These are phyloP conservation scores for Diachasma alloeum DNA, from an alignment of 1,140 invertebrate species.

Conservation along the genomic window DNA sequence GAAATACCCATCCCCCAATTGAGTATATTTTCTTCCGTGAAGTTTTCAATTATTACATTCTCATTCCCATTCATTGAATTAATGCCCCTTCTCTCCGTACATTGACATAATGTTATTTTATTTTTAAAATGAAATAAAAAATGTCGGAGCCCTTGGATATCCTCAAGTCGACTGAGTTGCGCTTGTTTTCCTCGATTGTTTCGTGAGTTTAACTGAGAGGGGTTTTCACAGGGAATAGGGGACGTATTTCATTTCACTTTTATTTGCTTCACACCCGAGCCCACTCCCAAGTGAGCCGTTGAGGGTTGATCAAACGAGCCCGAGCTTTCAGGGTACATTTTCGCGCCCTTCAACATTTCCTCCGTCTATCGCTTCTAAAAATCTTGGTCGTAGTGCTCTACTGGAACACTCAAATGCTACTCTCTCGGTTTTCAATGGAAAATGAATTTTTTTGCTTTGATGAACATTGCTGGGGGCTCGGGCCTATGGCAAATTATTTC, in stretches of 20 bases:
- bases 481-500: background rate
- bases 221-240: background rate
- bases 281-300: background rate
- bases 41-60: no score
- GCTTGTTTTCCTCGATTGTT: background rate
- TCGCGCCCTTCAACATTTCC: background rate
- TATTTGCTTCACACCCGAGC: background rate
- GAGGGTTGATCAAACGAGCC: background rate
- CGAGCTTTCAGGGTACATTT: background rate
- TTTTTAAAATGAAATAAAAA: no score
- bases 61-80: no score
- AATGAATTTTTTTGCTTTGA: background rate
- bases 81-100: no score
- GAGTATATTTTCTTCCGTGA: no score
- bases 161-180: background rate
- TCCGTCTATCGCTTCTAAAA: background rate
- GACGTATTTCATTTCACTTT: conserved; percentile 1
- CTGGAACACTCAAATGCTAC: background rate
- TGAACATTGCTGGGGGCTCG: background rate
- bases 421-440: background rate
- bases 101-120: no score
- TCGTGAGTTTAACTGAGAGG: background rate
- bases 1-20: no score
- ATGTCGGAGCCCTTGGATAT: no score
- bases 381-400: background rate